Percentiles rank a stretch among this genome's conserved stretches.
Conservation (phyloP, 2,113 vertebrate species). For the Pteropus alecto region DNA sequence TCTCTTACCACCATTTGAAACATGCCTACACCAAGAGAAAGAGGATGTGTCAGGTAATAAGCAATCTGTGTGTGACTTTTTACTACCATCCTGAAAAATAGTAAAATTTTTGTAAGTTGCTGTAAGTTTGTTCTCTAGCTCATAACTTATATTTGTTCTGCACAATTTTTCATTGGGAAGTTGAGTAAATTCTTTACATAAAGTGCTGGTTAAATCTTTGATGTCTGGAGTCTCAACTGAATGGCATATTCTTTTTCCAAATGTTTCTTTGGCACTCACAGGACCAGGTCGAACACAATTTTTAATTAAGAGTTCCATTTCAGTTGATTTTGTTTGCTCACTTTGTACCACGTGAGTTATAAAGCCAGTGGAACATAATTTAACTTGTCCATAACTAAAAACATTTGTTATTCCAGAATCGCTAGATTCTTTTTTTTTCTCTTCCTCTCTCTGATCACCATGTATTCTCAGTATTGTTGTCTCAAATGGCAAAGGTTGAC, state of each 20-base stretch:
- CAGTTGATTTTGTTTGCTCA: conserved; percentile 34
- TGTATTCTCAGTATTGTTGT: background rate
- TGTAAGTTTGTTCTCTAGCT: conserved; percentile 38
- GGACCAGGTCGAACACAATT: conserved; percentile 74
- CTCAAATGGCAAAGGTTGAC: conserved; percentile 47
- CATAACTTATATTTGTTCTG: conserved; percentile 23
- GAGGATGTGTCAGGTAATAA: conserved; percentile 1
- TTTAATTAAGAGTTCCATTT: conserved; percentile 63
- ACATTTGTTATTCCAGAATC: background rate
- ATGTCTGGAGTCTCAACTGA: conserved; percentile 24
- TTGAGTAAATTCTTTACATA: conserved; percentile 55
- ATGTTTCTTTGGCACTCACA: conserved; percentile 66
- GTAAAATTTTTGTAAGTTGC: background rate
- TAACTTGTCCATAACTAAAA: conserved; percentile 56
- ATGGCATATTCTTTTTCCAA: conserved; percentile 63
- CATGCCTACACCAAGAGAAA: conserved; percentile 30
- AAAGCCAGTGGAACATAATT: conserved; percentile 70
- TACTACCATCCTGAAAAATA: background rate
- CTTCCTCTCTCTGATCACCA: conserved; percentile 28
- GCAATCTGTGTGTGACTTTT: background rate
- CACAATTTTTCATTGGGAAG: background rate
- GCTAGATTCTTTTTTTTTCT: background rate
- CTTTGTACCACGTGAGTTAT: conserved; percentile 63
- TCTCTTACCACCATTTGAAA: conserved; percentile 53
- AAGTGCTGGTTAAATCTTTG: conserved; percentile 50